Base-by-base conservation (phyloP, 2,888 invertebrate genomes). In the Papilio demoleus region DNA sequence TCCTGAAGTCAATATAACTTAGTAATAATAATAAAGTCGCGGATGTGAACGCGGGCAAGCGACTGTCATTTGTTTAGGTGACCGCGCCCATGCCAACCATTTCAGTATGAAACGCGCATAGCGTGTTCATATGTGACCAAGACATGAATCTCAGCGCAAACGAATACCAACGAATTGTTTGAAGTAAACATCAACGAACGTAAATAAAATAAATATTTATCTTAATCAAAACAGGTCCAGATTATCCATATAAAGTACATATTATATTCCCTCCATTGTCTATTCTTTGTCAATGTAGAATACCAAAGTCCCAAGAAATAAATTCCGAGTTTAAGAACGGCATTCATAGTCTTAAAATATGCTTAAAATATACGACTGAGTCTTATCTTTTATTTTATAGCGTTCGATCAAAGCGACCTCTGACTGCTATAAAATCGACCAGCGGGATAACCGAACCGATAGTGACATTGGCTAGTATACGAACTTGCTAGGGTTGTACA, bases 331-430 rank as follows among this genome's bases (percentile, higher is more conserved):
- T 65, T 65, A 70, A 66, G 42, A 65, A 47, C 45, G 66, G 67
- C 62, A 70, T 72, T 65, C 53, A 66, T 68, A n/a, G 34, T 38
- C 53, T 40, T 60, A 64, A 64, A 68, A 40, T 68, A 65, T 68
- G 64, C 68, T 60, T 60, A 40, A 60, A 65, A 68, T 65, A 62
- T 65, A 60, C 50, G 68, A 45, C 60, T 38, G 19, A 14, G 64
- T 59, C 45, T 68, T 59, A 68, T 68, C 68, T 68, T 64, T 68
- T 61, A 59, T 53, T 68, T 68, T 68, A 68, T 68, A 53, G 50
- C 40, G 11, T n/a, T 53, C 65, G 22, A 42, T 65, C 65, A 60
- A 40, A 61, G 53, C 38, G 65, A 45, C 68, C 60, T 68, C 64
- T 60, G 60, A 40, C 64, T 65, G 22, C 58, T 59, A 68, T 68